Conservation (phyloP, 2,797 vertebrate species). For the Myotis pilosus region DNA sequence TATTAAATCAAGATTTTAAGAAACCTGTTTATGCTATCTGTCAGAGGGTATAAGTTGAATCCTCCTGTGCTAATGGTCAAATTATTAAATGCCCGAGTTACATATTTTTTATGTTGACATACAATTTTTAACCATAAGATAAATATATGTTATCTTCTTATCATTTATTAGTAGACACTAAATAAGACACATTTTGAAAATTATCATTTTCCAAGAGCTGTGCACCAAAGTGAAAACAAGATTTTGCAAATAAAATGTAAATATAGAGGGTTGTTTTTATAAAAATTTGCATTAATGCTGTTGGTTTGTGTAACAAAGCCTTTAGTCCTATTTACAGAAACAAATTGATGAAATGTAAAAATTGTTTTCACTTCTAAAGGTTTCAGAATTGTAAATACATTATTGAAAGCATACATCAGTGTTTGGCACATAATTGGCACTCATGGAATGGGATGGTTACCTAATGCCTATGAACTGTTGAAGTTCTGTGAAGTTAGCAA, state of each 20-base stretch:
- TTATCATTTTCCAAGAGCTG: neutral
- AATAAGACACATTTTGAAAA: constrained; percentile 20
- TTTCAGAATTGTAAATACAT: neutral
- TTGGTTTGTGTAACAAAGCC: neutral
- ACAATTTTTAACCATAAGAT: constrained; percentile 26
- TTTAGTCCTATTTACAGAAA: neutral
- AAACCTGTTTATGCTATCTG: neutral
- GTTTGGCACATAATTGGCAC: neutral
- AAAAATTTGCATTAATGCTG: neutral
- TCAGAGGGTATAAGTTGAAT: neutral
- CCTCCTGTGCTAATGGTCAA: constrained; percentile 27
- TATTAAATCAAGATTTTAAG: neutral
- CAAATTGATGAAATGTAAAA: neutral
- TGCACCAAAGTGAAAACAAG: neutral
- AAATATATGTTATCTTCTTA: neutral
- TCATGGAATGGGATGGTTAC: neutral
- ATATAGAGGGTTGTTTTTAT: neutral
- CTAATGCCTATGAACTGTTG: neutral
- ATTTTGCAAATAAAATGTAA: neutral
- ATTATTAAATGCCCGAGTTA: neutral
- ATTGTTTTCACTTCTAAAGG: neutral
- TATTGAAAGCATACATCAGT: neutral
- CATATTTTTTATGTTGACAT: neutral
- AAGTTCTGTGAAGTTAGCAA: constrained; percentile 24
- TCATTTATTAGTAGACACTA: neutral